Base-by-base conservation (phyloP, 2,888 invertebrate species). In the Stenoptilia bipunctidactyla region DNA sequence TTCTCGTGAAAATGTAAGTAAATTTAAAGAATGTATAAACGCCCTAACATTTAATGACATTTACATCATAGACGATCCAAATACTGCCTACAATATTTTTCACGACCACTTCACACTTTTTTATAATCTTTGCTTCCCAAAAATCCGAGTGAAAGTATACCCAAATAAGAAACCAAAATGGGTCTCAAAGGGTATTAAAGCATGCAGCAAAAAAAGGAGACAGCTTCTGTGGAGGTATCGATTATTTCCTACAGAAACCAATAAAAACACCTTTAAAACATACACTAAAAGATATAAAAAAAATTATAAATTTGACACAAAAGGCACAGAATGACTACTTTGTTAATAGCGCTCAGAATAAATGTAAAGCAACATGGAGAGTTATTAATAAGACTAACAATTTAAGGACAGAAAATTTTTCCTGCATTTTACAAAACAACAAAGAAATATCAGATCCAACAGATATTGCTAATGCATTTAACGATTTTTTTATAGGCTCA, bases 111-210 rank as follows among this genome's bases (percentile, higher is more conserved):
- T 48, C 40, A 40, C 38, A 33, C 30, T 42, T 9, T 45, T 45
- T 12, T 45, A 44, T 39, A 38, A 45, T 12, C 40, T 45, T 5
- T 45, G 45, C 40, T 44, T 45, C 33, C 44, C 40, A 14, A 37
- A 9, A 20, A 13, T 27, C 10, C 12, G 5, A 13, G 13, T 9
- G 20, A 15, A 15, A 38, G 38, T 36, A 13, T 25, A 39, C 9
- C 15, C 13, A 10, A 37, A 25, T 2, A 41, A 34, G 34, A 42
- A 37, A 41, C 39, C 13, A 41, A 39, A 34, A 4, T 39, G 39
- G 39, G 5, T 39, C 1, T 20, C 39, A 13, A 6, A 12, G 2
- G 34, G 39, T 4, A 25, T 39, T 13, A 20, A 13, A 20, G 1
- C 3, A 25, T 34, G 39, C 10, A 20, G 34, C n/a, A 39, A 34